These are phyloP conservation scores for Neodon shergylaensis DNA, from an alignment of 2,113 vertebrate species.

Conservation along the genomic window DNA sequence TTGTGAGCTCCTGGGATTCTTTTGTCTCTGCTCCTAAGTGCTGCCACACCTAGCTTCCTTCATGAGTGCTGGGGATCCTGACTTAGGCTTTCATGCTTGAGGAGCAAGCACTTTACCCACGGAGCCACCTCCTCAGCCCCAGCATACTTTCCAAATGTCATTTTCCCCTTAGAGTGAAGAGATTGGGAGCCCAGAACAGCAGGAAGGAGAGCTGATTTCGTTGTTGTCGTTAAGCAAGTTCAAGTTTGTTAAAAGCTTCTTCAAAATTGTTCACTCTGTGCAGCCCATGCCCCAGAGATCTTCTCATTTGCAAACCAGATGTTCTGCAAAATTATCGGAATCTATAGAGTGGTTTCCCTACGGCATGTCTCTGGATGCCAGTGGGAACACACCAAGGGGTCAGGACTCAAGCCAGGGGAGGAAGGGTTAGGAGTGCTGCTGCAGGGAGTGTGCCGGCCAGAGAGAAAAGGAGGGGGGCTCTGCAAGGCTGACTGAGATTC, in stretches of 20 bases:
- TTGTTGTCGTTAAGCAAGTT: not conserved
- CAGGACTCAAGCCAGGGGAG: fast-evolving
- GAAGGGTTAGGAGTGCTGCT: not conserved
- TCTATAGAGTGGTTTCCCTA: not conserved
- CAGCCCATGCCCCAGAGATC: constrained; percentile 59
- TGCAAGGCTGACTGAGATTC: fast-evolving
- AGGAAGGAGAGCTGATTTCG: not conserved
- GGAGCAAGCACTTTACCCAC: too few species aligned
- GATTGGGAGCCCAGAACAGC: not conserved
- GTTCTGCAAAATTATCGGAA: constrained; percentile 76
- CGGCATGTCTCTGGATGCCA: not conserved
- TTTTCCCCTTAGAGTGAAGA: not conserved
- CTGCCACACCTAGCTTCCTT: not conserved
- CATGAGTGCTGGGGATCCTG: not conserved
- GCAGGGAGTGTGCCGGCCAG: fast-evolving
- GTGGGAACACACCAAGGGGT: not conserved
- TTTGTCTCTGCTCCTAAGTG: not conserved
- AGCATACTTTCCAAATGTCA: not conserved
- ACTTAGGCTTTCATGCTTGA: not conserved
- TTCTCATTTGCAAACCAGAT: constrained; percentile 75
- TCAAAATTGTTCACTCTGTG: not conserved
- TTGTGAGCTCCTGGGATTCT: not conserved
- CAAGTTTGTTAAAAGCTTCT: constrained; percentile 49
- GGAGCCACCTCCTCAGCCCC: too few species aligned
- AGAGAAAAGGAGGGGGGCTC: not conserved